Percentiles rank a stretch among this genome's conserved stretches.
Conservation (phyloP, 2,888 invertebrate genomes). For the Chrysotoxum bicinctum region DNA sequence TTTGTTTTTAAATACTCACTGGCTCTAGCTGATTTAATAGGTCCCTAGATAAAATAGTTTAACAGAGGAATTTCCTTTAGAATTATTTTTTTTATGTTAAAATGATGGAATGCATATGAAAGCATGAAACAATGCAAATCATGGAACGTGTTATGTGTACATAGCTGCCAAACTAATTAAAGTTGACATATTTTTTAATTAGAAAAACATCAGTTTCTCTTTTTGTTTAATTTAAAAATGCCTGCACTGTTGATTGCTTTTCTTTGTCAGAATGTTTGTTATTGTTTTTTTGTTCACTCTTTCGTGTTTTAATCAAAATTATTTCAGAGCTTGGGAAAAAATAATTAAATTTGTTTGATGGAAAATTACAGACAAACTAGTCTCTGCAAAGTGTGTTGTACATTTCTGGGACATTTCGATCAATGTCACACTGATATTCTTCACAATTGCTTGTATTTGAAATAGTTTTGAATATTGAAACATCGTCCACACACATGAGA, state of each 20-base stretch:
- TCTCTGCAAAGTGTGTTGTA: not conserved
- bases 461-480: too few species aligned
- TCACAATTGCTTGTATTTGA: too few species aligned
- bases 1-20: not conserved
- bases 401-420: too few species aligned
- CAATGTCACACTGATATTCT: too few species aligned
- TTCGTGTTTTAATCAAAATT: not conserved
- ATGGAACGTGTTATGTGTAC: not conserved
- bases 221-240: not conserved
- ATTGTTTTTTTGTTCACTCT: not conserved
- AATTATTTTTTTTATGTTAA: not conserved
- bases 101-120: not conserved
- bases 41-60: not conserved
- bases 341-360: not conserved
- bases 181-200: slow-evolving; percentile 16
- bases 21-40: not conserved
- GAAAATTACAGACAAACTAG: not conserved
- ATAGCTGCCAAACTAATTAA: not conserved
- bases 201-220: not conserved
- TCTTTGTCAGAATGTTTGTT: not conserved
- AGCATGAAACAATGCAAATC: not conserved
- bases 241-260: slow-evolving; percentile 1
- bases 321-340: not conserved
- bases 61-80: not conserved
- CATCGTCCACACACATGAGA: too few species aligned